Base-by-base conservation (phyloP, 2,113 vertebrate species). In the Pollimyrus isidori region DNA sequence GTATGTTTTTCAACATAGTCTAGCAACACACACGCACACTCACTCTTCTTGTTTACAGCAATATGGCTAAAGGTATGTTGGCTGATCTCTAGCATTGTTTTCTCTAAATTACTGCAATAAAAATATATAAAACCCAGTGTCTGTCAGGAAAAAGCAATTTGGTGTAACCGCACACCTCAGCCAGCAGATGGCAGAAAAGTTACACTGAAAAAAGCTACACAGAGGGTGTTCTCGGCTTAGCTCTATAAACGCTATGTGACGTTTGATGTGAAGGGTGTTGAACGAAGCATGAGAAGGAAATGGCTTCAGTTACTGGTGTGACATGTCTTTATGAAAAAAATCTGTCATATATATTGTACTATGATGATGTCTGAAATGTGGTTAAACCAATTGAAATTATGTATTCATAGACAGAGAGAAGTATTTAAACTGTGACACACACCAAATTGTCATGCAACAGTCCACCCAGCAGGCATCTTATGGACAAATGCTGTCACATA, bases 171-270 rank as follows among this genome's bases (percentile, higher is more conserved):
- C 23, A 87, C 50, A 56, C 6, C n/a, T 91, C n/a, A 15, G 21
- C 87, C 95, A 95, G 91, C 93, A 95, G 95, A 91, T 95, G 95
- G 94, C 94, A 94, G 92, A 92, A 92, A 21, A 73, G 58, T 39
- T 49, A 76, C 87, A 90, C 52, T 73, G 84, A 21, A 56, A 4
- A 56, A 4, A 48, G 87, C 17, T 86, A 15, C 65, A 76, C 13
- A 9, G 0, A 9, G 21, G 19, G 45, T n/a, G 21, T 26, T 6
- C 10, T 62, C 19, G 46, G 17, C 23, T 7, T 46, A 50, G 35
- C 42, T 15, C 26, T 30, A 13, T 13, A 52, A 58, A 26, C 11
- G 50, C 30, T 50, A 10, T 10, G 48, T 53, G 88, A 56, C 88
- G 30, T 83, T 82, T 89, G 73, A 56, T 42, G 50, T 89, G 80